These are phyloP conservation scores for Crossocerus cetratus DNA, from an alignment of 2,888 invertebrate species.

Conservation along the genomic window DNA sequence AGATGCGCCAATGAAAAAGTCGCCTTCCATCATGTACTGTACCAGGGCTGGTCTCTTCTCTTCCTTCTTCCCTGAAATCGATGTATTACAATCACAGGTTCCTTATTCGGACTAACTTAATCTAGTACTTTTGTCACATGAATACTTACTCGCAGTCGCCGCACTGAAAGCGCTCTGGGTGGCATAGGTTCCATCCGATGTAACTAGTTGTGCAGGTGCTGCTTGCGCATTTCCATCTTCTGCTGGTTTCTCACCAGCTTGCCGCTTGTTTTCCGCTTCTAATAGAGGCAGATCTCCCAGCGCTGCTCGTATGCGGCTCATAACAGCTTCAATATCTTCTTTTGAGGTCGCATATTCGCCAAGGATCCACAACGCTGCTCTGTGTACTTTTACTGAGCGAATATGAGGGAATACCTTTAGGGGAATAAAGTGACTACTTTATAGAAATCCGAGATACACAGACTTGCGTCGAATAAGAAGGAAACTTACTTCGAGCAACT, in stretches of 20 bases:
- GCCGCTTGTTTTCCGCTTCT: conserved; percentile 84
- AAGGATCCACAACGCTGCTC: conserved; percentile 97
- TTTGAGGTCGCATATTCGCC: conserved; percentile 94
- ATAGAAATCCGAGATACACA: background rate
- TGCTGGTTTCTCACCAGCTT: conserved; percentile 84
- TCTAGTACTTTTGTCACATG: background rate
- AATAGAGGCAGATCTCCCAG: conserved; percentile 81
- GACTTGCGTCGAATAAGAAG: background rate
- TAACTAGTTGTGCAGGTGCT: conserved; percentile 86
- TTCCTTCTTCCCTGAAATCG: conserved; percentile 78
- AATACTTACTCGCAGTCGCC: conserved; percentile 78
- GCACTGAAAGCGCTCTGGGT: conserved; percentile 97
- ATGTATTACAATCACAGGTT: background rate
- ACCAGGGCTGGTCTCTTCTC: conserved; percentile 89
- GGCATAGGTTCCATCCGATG: conserved; percentile 99
- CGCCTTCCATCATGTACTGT: conserved; percentile 94
- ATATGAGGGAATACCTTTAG: conserved; percentile 91
- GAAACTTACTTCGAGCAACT: conserved; percentile 68
- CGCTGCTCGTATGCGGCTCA: conserved; percentile 85
- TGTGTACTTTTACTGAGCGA: conserved; percentile 93
- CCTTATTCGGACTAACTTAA: background rate
- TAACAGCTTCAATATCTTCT: conserved; percentile 88
- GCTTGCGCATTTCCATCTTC: conserved; percentile 73
- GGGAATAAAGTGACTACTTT: conserved; percentile 29
- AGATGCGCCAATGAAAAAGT: conserved; percentile 96